Evolutionary conservation across 2,888 invertebrate genomes (phyloP), one percentile per base, ranked within the genome.

Genomic region (Celastrina argiolus): DNA sequence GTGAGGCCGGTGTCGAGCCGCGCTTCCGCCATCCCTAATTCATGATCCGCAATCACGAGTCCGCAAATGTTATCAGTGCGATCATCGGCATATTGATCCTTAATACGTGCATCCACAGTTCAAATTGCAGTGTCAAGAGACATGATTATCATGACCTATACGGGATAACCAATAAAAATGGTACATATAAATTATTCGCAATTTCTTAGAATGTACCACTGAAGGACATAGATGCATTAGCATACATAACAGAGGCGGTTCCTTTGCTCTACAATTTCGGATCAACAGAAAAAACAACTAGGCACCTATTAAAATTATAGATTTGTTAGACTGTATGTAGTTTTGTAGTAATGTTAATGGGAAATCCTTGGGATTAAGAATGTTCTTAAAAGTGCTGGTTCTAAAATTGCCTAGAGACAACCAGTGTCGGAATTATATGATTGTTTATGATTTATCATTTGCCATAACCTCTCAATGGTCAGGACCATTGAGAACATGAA

Each of bases 11-110:
- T 71, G 72, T 69, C 69, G 66, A 34, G 66, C 65, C 70, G 69
- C 67, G 71, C 74, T 74, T 74, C 75, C 74, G 74, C 72, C 72
- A 70, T 73, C 73, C 73, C 70, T 67, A 69, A 71, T 72, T 70
- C 75, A 74, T 72, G 75, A 73, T 74, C 71, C 69, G 65, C 64
- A 71, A 71, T 75, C 75, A 75, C 74, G 73, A 74, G 69, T 70
- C 69, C 28, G 71, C 73, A 69, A 71, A 72, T 68, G 67, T 69
- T 70, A 69, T 65, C 65, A 34, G 18, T 16, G n/a, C 28, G 18
- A 36, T 22, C 34, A n/a, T 16, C 18, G n/a, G 18, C 56, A 39
- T 65, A 22, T 65, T 56, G 56, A n/a, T 26, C 56, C 18, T 36
- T 61, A 39, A 22, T 36, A 22, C 22, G n/a, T 12, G 22, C 16